A percentile compares a stretch with the other conserved stretches of the same genome.
These are phyloP conservation scores for Steinernema hermaphroditum DNA, from an alignment of 2,888 invertebrate genomes.

Conservation along the genomic window DNA sequence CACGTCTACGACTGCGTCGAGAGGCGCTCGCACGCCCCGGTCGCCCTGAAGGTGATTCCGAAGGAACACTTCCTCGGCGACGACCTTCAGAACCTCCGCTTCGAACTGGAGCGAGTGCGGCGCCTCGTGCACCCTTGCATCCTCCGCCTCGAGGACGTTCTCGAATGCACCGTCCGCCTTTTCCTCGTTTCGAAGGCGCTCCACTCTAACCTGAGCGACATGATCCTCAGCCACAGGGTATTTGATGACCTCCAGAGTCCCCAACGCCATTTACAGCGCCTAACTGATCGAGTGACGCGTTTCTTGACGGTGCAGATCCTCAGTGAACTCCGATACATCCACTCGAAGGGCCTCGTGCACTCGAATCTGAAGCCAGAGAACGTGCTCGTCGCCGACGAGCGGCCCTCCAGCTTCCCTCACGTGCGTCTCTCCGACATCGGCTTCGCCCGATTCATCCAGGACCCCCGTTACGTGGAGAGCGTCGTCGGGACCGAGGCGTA, in stretches of 20 bases:
- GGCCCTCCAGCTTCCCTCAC: slow-evolving; percentile 61
- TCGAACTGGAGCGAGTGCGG: background rate
- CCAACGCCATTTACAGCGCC: slow-evolving; percentile 72
- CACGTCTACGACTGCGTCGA: slow-evolving; percentile 2
- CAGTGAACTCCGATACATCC: slow-evolving; percentile 74
- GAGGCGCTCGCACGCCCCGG: background rate
- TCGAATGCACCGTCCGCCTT: slow-evolving; percentile 91
- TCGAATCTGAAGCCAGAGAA: slow-evolving; percentile 51
- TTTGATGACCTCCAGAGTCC: too few species aligned
- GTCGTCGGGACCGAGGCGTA: slow-evolving; percentile 49
- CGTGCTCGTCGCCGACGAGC: slow-evolving; percentile 62
- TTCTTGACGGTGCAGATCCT: slow-evolving; percentile 74
- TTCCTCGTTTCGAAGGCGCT: slow-evolving; percentile 99
- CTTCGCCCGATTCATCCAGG: slow-evolving; percentile 65
- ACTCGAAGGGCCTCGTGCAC: slow-evolving; percentile 74
- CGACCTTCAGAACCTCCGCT: background rate
- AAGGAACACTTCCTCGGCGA: slow-evolving; percentile 8
- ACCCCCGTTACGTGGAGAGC: slow-evolving; percentile 32
- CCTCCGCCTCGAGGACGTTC: slow-evolving; percentile 82
- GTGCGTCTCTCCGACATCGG: slow-evolving; percentile 67
- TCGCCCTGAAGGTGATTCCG: background rate
- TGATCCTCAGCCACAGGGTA: slow-evolving; percentile 87
- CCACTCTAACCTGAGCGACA: slow-evolving; percentile 95
- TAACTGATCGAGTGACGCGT: slow-evolving; percentile 79
- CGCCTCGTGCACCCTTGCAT: background rate